Conservation (phyloP, 2,113 vertebrate species). For the Crocuta crocuta region DNA sequence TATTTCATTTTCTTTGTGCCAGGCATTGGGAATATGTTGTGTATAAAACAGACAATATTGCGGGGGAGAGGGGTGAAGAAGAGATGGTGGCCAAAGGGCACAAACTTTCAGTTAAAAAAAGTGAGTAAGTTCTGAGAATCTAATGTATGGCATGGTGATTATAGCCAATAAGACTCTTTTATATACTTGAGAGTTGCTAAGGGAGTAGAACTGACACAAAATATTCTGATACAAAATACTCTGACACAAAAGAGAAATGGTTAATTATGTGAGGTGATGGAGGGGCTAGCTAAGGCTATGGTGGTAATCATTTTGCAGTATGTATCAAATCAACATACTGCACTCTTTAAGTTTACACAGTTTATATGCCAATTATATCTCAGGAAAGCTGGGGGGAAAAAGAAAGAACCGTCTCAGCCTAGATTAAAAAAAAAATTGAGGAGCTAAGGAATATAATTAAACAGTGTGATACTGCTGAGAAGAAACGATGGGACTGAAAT, state of each 20-base stretch:
- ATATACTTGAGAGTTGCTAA: neutral
- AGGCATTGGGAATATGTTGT: neutral
- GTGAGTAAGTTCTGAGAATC: neutral
- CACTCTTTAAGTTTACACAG: neutral
- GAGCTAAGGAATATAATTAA: neutral
- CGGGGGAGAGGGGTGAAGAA: neutral
- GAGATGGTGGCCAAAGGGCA: neutral
- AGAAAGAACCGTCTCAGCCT: neutral
- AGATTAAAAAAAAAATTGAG: neutral
- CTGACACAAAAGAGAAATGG: neutral
- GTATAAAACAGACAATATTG: neutral
- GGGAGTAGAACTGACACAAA: neutral
- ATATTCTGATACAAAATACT: neutral
- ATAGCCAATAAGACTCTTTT: neutral
- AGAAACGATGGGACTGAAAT: neutral
- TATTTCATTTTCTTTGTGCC: neutral
- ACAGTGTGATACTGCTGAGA: neutral
- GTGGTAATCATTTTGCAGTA: slow-evolving; percentile 1
- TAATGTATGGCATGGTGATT: neutral
- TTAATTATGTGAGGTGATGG: neutral
- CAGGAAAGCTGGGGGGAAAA: neutral
- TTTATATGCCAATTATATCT: neutral
- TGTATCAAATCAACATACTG: neutral
- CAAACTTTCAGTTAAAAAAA: neutral
- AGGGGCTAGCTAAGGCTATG: neutral